Base-by-base conservation (phyloP, 2,113 vertebrate species). In the Phylloscopus trochiloides region DNA sequence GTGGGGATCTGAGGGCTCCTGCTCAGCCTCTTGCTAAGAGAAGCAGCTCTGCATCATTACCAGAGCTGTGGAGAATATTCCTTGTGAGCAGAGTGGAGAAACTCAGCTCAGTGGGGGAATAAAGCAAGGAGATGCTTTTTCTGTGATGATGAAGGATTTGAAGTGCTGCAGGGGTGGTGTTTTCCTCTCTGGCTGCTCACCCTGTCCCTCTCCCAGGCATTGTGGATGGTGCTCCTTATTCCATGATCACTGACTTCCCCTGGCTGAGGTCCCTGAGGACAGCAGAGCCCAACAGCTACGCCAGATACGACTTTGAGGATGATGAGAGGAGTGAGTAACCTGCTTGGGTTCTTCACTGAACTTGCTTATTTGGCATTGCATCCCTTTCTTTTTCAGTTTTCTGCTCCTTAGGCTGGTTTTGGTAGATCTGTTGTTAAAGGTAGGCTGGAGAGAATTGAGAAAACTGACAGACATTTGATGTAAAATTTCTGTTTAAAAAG, bases 191-290 rank as follows among this genome's bases (percentile, higher is more conserved):
- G 3, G 20, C 22, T 52, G 14, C 47, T 79, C n/a, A 57, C 36
- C n/a, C 28, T 93, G 29, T 74, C 28, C 55, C 29, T 89, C 32
- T 95, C 92, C 12, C 54, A 99, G 99, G 99, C 48, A 94, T 99
- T 88, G 99, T 99, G 58, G 99, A 99, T 52, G 98, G 99, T 2
- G 99, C 99, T 1, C 99, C 99, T 3, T 99, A 99, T 88, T 99
- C 99, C 77, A 99, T 99, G 99, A 99, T 99, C 75, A 99, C 99
- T 14, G 99, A 99, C 92, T 99, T 99, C 89, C 99, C 99, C 6
- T 99, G 99, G 99, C 96, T 99, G 72, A 98, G 99, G 71, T 99
- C 99, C 10, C 98, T 99, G 21, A 98, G 99, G 87, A 99, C 99
- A 54, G 99, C 99, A n/a, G 98, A 99, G 77, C 99, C 99, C 73